phyloP scores from a whole-genome alignment of 2,113 vertebrate genomes.

The Cyphomyrus discorhynchus region DNA sequence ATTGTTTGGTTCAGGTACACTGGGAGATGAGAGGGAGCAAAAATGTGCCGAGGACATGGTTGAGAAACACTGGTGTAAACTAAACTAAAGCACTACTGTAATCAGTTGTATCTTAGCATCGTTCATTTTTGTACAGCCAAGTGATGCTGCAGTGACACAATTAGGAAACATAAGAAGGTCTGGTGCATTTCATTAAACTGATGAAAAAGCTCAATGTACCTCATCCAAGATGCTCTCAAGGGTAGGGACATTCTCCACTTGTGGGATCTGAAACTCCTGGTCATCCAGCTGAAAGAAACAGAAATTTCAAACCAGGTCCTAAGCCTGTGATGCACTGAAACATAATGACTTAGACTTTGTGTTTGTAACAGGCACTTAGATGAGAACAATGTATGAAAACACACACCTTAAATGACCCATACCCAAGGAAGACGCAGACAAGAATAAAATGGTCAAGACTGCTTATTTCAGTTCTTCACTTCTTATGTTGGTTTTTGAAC shows the following conservation, averaged over 20 bases:
- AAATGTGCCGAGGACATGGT: not conserved
- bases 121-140: not conserved
- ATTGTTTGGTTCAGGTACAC: not conserved
- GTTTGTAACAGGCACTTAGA: not conserved
- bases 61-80: not conserved
- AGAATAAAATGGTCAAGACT: not conserved
- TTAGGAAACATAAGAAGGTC: not conserved
- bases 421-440: not conserved
- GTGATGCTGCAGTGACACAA: not conserved
- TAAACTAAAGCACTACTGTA: not conserved
- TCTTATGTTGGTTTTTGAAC: not conserved
- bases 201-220: not conserved
- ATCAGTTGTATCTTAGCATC: not conserved
- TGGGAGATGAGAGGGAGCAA: not conserved
- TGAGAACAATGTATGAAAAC: not conserved
- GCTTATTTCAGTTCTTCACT: not conserved
- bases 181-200: not conserved
- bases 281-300: slow-evolving; percentile 22
- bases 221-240: slow-evolving; percentile 28
- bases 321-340: not conserved
- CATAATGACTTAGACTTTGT: not conserved
- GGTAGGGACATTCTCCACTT: slow-evolving; percentile 14
- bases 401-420: not conserved
- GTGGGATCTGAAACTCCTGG: slow-evolving; percentile 20
- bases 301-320: not conserved